Base-by-base conservation (phyloP, 2,888 invertebrate species). In the Tortrix viridana region DNA sequence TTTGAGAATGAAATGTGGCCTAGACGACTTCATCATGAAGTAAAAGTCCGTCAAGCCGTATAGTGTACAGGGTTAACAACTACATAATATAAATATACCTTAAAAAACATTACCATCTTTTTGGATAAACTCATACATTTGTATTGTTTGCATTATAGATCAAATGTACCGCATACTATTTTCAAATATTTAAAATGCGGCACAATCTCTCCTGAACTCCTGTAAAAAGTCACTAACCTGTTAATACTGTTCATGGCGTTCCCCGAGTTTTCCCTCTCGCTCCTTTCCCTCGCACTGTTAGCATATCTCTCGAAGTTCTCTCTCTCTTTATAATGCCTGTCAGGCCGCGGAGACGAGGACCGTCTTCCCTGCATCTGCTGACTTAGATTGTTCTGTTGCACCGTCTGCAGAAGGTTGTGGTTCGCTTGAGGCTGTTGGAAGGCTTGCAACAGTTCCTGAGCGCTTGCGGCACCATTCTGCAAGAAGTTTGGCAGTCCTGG, bases 401-500 rank as follows among this genome's bases (percentile, higher is more conserved):
- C 92, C 19, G 92, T 92, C 69, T 92, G 89, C 69, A 92, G 83
- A 60, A 92, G 82, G 57, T 84, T 89, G 71, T 92, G 91, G 67
- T 93, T 93, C 56, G 76, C 77, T 74, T 86, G 89, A 43, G 96
- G 93, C 64, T 82, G 85, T 75, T 95, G 95, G 77, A 96, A 87
- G 3, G 96, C 95, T 77, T 95, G 96, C 19, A 96, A 89, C 65
- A 96, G 84, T 78, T 96, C 96, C 77, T 96, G 96, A 12, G 94
- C 94, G 71, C 95, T 95, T 48, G 94, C 90, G 46, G 93, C 91
- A 47, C 94, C 95, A 76, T 95, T 96, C 44, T 96, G 94, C 68
- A 96, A 92, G 55, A 96, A 94, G 85, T 96, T 96, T 58, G 95
- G 95, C 74, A 95, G 75, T 9, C 95, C 93, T 14, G 94, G 94